A percentile compares a stretch with the other conserved stretches of the same genome.
Evolutionary conservation across 2,113 vertebrate genomes (phyloP).

Genomic region (Istiophorus platypterus): DNA sequence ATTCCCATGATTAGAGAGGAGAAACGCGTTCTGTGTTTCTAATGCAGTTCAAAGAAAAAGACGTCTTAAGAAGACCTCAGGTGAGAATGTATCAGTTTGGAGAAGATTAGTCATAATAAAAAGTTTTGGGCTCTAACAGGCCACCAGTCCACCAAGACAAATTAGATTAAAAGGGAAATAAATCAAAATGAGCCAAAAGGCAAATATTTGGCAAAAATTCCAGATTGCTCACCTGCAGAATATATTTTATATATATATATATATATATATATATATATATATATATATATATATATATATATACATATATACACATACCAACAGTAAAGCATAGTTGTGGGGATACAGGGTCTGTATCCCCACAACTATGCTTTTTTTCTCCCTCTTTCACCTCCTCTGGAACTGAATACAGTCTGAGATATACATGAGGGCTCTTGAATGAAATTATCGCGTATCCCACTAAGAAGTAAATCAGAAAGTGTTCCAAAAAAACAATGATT

Average conservation of each 20-base stretch:
- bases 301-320: no score
- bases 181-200: conserved; percentile 23
- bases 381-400: background rate
- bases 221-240: background rate
- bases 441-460: conserved; percentile 2
- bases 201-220: conserved; percentile 1
- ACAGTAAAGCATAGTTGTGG: background rate
- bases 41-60: conserved; percentile 14
- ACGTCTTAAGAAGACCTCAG: background rate
- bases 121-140: background rate
- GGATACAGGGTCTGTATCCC: no score
- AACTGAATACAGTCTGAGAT: background rate
- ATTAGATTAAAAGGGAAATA: conserved; percentile 44
- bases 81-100: conserved; percentile 11
- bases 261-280: no score
- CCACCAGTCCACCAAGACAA: conserved; percentile 17
- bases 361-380: no score
- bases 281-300: no score
- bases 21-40: conserved; percentile 3
- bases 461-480: conserved; percentile 18
- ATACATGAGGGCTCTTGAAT: conserved; percentile 7
- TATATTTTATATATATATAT: background rate
- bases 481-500: conserved; percentile 16
- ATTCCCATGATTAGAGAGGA: conserved; percentile 10
- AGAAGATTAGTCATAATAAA: conserved; percentile 19